Base-by-base conservation (phyloP, 2,888 invertebrate genomes). In the Cheilosia variabilis region DNA sequence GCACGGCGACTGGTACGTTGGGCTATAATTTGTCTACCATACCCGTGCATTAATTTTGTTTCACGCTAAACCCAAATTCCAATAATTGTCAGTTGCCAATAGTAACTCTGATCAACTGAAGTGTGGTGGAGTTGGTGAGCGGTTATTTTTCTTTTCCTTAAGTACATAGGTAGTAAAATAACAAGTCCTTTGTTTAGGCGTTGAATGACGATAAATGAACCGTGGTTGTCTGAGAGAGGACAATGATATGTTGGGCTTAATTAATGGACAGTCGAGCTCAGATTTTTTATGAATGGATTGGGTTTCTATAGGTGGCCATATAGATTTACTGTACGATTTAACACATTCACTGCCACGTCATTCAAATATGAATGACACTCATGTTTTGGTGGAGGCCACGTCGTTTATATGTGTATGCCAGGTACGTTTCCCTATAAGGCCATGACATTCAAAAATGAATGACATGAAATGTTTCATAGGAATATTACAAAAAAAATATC, bases 61-160 rank as follows among this genome's bases (percentile, higher is more conserved):
- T 86, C 81, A 81, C 76, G 86, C 86, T 86, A 76, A 86, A 63
- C 58, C 62, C 81, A 63, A 86, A 86, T 81, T 76, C 77, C 77
- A 86, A 86, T 86, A 86, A 86, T 81, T 86, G 81, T 81, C 57
- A 81, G 86, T 86, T 86, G 76, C 86, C 86, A 76, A 76, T 86
- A 47, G 86, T 62, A 72, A 86, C 86, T 53, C 76, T 81, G 86
- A 86, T 86, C 81, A 77, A 77, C 52, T 86, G 43, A 76, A 60
- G 53, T 71, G 45, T 43, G 62, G 55, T 55, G 58, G n/a, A 53
- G 65, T 50, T 24, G 24, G 6, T 31, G 45, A 17, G 34, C 34
- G n/a, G 17, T 22, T 43, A 7, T 31, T 47, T 27, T 17, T 5
- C 0, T 27, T 50, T 34, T 19, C n/a, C 9, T 31, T 31, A 9